phyloP scores from a whole-genome alignment of 2,113 vertebrate genomes.

The Amphiprion ocellaris region DNA sequence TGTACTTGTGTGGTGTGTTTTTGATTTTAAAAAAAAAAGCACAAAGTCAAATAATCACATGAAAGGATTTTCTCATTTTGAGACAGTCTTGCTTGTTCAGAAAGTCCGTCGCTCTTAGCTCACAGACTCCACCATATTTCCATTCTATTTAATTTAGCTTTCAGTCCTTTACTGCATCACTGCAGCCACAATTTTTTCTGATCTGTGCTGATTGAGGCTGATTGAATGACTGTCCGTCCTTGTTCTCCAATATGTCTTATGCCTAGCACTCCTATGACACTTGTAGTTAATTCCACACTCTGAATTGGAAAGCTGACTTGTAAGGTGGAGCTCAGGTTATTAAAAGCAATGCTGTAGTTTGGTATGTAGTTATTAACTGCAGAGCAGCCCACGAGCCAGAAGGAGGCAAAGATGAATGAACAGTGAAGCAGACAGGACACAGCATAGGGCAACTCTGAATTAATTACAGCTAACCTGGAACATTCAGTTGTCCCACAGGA shows the following conservation, averaged over 20 bases:
- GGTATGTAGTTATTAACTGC: constrained; percentile 34
- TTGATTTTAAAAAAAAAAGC: too few species aligned
- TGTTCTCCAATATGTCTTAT: constrained; percentile 18
- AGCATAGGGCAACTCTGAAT: not conserved
- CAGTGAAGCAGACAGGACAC: constrained; percentile 9
- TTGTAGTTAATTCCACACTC: constrained; percentile 33
- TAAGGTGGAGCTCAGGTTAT: constrained; percentile 33
- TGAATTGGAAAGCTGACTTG: constrained; percentile 35
- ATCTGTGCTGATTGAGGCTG: too few species aligned
- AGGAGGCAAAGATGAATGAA: constrained; percentile 48
- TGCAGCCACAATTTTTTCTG: too few species aligned
- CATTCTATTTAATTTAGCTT: too few species aligned
- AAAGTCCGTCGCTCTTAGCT: too few species aligned
- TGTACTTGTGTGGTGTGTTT: too few species aligned
- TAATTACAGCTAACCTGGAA: constrained; percentile 66
- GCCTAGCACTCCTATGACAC: constrained; percentile 33
- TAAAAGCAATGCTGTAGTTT: constrained; percentile 20
- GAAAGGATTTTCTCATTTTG: too few species aligned
- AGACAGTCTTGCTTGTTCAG: too few species aligned
- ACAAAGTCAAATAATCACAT: too few species aligned
- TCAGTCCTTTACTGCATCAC: too few species aligned
- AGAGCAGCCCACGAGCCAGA: constrained; percentile 27
- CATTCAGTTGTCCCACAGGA: constrained; percentile 37
- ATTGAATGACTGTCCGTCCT: too few species aligned
- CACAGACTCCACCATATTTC: too few species aligned